These are phyloP conservation scores for Tokudaia muenninki DNA, from an alignment of 2,797 vertebrate genomes.

Conservation along the genomic window DNA sequence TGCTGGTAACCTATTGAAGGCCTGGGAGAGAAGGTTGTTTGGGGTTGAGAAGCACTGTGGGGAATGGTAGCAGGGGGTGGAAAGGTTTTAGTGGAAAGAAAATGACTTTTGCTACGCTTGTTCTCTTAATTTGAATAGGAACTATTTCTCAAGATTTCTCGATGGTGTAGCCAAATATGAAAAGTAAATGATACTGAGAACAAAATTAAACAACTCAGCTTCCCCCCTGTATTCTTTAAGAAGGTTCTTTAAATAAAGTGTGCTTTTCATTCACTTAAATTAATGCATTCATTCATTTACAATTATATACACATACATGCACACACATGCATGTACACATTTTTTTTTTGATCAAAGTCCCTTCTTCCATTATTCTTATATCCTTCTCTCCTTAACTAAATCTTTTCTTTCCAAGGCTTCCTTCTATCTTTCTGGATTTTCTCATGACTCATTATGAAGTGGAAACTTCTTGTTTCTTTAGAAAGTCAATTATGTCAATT, in stretches of 20 bases:
- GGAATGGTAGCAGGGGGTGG: neutral
- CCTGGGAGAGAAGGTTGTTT: neutral
- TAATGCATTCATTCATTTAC: neutral
- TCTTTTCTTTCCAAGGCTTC: neutral
- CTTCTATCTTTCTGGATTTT: neutral
- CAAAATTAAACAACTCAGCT: neutral
- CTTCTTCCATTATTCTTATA: neutral
- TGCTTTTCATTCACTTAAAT: slow-evolving; percentile 28
- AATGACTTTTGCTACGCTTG: slow-evolving; percentile 18
- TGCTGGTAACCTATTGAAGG: neutral
- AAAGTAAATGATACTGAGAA: neutral
- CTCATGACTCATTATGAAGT: neutral
- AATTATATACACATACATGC: neutral
- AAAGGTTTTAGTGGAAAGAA: neutral
- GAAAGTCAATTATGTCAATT: neutral
- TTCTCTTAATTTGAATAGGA: slow-evolving; percentile 50
- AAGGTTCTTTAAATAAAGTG: neutral
- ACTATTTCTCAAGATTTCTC: slow-evolving; percentile 17
- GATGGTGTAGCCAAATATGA: neutral
- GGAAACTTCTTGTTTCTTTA: neutral
- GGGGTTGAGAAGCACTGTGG: neutral
- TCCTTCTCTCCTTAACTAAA: neutral
- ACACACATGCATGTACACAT: neutral
- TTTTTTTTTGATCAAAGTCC: neutral
- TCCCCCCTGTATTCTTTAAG: neutral